These are phyloP conservation scores for Spatulosminthurus flaviceps DNA, from an alignment of 2,888 invertebrate species.

Conservation along the genomic window DNA sequence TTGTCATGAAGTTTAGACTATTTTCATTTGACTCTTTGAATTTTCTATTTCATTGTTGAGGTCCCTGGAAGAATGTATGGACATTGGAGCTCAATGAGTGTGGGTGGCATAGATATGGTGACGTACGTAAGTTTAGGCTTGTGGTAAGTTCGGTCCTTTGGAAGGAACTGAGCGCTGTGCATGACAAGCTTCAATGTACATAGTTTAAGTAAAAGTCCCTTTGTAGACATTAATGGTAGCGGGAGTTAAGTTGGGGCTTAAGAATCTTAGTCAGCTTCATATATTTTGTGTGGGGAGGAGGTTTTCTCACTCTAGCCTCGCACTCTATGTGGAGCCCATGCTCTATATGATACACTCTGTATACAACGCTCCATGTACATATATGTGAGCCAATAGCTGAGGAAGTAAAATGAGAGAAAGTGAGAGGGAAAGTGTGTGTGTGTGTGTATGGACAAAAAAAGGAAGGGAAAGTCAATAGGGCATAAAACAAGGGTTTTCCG, in stretches of 20 bases:
- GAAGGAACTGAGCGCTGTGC: conserved; percentile 12
- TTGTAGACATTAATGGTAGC: conserved; percentile 30
- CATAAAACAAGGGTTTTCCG: conserved; percentile 51
- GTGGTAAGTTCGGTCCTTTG: neutral
- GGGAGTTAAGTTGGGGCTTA: conserved; percentile 22
- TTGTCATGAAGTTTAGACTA: too few relatives aligned
- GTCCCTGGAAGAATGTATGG: too few relatives aligned
- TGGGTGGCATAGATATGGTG: too few relatives aligned
- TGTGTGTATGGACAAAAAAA: conserved; percentile 15
- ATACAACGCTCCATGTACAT: too few relatives aligned
- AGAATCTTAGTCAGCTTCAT: conserved; percentile 29
- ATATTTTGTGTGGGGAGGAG: neutral
- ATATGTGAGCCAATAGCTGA: neutral
- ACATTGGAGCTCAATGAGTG: too few relatives aligned
- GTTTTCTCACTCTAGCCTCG: neutral
- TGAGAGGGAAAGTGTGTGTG: conserved; percentile 5
- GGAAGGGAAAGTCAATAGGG: conserved; percentile 50
- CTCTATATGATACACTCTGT: too few relatives aligned
- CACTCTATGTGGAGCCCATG: neutral
- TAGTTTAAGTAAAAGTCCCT: conserved; percentile 29
- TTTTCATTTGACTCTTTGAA: too few relatives aligned
- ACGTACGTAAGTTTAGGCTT: too few relatives aligned
- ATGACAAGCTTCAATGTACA: conserved; percentile 24
- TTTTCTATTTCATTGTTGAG: too few relatives aligned
- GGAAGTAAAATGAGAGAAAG: conserved; percentile 26